These are phyloP conservation scores for Macrostomum lignano DNA, from an alignment of 1,140 invertebrate species.

Conservation along the genomic window DNA sequence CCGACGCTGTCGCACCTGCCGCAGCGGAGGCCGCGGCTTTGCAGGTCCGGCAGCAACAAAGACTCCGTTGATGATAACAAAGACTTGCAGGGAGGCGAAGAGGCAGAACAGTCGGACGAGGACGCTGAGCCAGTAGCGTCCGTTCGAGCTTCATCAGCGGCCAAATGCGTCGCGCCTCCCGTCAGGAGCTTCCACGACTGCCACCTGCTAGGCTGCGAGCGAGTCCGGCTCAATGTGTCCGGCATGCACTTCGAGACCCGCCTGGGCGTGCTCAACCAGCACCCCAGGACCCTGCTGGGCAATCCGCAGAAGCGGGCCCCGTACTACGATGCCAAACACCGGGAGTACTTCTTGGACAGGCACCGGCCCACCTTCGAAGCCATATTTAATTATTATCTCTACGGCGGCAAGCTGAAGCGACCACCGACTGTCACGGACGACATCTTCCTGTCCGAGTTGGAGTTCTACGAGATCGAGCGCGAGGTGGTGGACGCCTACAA, in stretches of 20 bases:
- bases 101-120: too few relatives aligned
- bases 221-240: slow-evolving; percentile 80
- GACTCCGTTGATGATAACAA: too few relatives aligned
- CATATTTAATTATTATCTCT: slow-evolving; percentile 25
- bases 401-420: slow-evolving; percentile 17
- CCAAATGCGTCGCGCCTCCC: too few relatives aligned
- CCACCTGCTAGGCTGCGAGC: too few relatives aligned
- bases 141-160: too few relatives aligned
- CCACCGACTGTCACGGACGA: slow-evolving; percentile 23
- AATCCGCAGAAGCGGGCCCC: slow-evolving; percentile 62
- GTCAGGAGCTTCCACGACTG: too few relatives aligned
- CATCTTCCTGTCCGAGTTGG: slow-evolving; percentile 21
- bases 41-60: too few relatives aligned
- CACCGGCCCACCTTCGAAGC: slow-evolving; percentile 27
- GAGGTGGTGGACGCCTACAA: slow-evolving; percentile 20
- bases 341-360: slow-evolving; percentile 27
- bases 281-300: slow-evolving; percentile 84
- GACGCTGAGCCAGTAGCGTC: too few relatives aligned
- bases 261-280: slow-evolving; percentile 76
- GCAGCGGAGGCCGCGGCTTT: too few relatives aligned
- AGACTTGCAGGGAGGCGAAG: too few relatives aligned
- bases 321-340: slow-evolving; percentile 88
- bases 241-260: slow-evolving; percentile 92
- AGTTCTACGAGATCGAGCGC: slow-evolving; percentile 24
- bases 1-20: too few relatives aligned